phyloP scores from a whole-genome alignment of 1,140 invertebrate genomes.

The Drosophila repletoides region DNA sequence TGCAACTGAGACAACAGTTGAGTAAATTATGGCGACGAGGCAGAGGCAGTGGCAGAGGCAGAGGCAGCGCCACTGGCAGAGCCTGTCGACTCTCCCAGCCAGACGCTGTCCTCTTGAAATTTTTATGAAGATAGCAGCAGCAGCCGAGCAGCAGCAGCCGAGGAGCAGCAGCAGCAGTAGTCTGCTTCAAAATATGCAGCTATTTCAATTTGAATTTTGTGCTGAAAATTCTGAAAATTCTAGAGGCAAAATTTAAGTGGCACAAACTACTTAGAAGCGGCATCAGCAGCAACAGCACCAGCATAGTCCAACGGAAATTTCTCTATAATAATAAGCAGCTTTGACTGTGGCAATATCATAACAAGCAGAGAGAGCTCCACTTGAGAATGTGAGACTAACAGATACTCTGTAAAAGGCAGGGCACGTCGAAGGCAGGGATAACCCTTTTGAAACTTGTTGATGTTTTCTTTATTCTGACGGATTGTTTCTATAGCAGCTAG shows the following conservation, averaged over 20 bases:
- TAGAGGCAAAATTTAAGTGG: slow-evolving; percentile 32
- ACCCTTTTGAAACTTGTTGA: too few relatives aligned
- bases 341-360: neutral
- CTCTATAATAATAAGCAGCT: slow-evolving; percentile 28
- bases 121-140: slow-evolving; percentile 57
- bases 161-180: neutral
- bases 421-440: too few relatives aligned
- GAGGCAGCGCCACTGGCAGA: neutral
- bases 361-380: too few relatives aligned
- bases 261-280: slow-evolving; percentile 18
- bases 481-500: too few relatives aligned
- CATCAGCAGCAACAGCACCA: too few relatives aligned
- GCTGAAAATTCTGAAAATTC: slow-evolving; percentile 18
- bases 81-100: slow-evolving; percentile 2
- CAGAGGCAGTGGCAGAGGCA: slow-evolving; percentile 7
- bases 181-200: slow-evolving; percentile 1
- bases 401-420: too few relatives aligned
- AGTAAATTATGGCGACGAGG: slow-evolving; percentile 74
- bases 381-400: too few relatives aligned
- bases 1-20: slow-evolving; percentile 79
- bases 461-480: too few relatives aligned
- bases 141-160: slow-evolving; percentile 10
- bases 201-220: slow-evolving; percentile 41
- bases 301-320: slow-evolving; percentile 14
- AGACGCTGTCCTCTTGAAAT: slow-evolving; percentile 61